Evolutionary conservation across 2,113 vertebrate species (phyloP).

Genomic region (Rana temporaria): DNA sequence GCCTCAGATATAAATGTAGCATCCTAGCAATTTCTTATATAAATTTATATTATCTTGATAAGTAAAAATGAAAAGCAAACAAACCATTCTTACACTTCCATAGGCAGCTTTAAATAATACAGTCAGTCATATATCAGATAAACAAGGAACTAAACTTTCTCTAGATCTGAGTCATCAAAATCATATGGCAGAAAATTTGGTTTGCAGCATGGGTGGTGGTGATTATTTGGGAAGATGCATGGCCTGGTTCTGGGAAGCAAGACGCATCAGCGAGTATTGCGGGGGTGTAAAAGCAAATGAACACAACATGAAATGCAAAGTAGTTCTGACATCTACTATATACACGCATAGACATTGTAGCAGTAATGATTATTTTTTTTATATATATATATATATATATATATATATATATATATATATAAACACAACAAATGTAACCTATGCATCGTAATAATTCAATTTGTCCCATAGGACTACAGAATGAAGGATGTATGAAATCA

Average conservation of each 20-base stretch:
- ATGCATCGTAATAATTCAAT: no score
- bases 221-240: slow-evolving; percentile 12
- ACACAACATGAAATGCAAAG: neutral
- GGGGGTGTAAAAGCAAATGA: slow-evolving; percentile 7
- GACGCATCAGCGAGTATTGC: neutral
- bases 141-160: slow-evolving; percentile 7
- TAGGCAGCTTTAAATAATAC: neutral
- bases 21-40: no score
- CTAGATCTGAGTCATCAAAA: slow-evolving; percentile 6
- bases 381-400: no score
- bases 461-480: no score
- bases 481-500: no score
- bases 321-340: neutral
- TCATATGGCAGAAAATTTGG: neutral
- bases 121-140: neutral
- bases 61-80: no score
- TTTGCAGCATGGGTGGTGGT: slow-evolving; percentile 11
- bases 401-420: no score
- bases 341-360: neutral
- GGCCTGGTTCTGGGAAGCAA: slow-evolving; percentile 11
- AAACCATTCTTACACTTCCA: neutral
- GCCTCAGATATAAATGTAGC: no score
- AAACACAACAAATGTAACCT: no score
- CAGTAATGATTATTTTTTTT: no score
- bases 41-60: no score